Percentiles rank a stretch among this genome's conserved stretches.
Evolutionary conservation across 2,113 vertebrate species (phyloP).

Genomic region (Entosphenus tridentatus): DNA sequence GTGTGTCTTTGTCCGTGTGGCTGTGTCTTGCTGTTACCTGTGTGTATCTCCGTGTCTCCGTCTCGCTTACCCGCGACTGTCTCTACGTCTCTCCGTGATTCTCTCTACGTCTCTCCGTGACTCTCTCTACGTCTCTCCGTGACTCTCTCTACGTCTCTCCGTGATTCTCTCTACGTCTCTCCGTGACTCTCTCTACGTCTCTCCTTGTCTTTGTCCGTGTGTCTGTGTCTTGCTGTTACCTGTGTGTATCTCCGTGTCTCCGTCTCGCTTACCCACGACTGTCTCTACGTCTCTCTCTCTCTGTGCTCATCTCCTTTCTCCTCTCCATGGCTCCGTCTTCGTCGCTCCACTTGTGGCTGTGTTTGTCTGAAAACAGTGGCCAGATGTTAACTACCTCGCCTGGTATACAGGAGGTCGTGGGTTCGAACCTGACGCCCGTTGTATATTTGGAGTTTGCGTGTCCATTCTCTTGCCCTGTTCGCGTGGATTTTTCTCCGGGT

Average conservation of each 20-base stretch:
- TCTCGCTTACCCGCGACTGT: not conserved
- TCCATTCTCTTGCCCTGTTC: too few relatives aligned
- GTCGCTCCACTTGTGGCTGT: slow-evolving; percentile 7
- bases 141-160: slow-evolving; percentile 12
- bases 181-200: too few relatives aligned
- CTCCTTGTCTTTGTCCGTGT: too few relatives aligned
- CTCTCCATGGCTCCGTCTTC: slow-evolving; percentile 14
- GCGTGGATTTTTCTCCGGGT: too few relatives aligned
- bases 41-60: not conserved
- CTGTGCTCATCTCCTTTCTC: slow-evolving; percentile 8
- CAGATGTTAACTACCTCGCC: too few relatives aligned
- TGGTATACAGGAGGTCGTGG: too few relatives aligned
- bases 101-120: slow-evolving; percentile 2
- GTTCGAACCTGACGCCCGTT: too few relatives aligned
- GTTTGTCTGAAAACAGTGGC: too few relatives aligned
- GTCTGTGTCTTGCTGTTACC: not conserved
- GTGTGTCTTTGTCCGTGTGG: not conserved
- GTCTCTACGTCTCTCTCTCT: slow-evolving; percentile 3
- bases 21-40: not conserved
- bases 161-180: not conserved
- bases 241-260: not conserved
- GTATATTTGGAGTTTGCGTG: too few relatives aligned
- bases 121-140: slow-evolving; percentile 15
- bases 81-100: not conserved
- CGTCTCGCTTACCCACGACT: not conserved